Evolutionary conservation across 2,797 vertebrate genomes (phyloP).

Genomic region (Monodelphis domestica): DNA sequence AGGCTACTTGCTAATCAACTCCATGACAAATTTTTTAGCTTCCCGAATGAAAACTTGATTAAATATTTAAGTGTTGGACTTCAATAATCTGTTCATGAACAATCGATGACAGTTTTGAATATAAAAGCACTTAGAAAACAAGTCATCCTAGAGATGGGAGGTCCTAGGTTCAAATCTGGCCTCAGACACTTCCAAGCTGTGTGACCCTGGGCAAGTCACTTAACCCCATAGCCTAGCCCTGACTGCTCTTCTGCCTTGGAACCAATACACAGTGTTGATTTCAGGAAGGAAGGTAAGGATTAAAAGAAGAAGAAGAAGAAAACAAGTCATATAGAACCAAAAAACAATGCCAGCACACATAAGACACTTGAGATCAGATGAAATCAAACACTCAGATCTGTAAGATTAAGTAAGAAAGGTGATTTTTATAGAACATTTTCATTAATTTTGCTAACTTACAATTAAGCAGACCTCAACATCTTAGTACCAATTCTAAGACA

Average conservation of each 20-base stretch:
- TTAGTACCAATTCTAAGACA: no score
- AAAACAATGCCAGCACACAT: slow-evolving; percentile 59
- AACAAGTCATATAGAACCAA: slow-evolving; percentile 50
- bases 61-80: slow-evolving; percentile 66
- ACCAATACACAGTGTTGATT: no score
- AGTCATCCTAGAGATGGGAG: no score
- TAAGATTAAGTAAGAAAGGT: slow-evolving; percentile 64
- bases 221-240: no score
- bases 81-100: slow-evolving; percentile 69
- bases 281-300: no score
- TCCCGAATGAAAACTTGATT: slow-evolving; percentile 60
- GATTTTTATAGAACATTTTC: slow-evolving; percentile 65
- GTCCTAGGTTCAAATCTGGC: no score
- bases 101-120: slow-evolving; percentile 59
- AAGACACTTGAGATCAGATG: slow-evolving; percentile 49
- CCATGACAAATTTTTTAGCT: slow-evolving; percentile 72
- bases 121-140: slow-evolving; percentile 60
- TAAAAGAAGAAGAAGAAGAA: no score
- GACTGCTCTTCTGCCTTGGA: no score
- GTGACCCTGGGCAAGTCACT: no score
- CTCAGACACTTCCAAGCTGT: no score
- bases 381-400: slow-evolving; percentile 65
- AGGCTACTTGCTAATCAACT: slow-evolving; percentile 67
- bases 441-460: slow-evolving; percentile 67
- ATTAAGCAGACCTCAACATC: slow-evolving; percentile 50